A percentile compares a stretch with the other conserved stretches of the same genome.
phyloP scores from a whole-genome alignment of 2,113 vertebrate species.

The Campylomormyrus tamandua region DNA sequence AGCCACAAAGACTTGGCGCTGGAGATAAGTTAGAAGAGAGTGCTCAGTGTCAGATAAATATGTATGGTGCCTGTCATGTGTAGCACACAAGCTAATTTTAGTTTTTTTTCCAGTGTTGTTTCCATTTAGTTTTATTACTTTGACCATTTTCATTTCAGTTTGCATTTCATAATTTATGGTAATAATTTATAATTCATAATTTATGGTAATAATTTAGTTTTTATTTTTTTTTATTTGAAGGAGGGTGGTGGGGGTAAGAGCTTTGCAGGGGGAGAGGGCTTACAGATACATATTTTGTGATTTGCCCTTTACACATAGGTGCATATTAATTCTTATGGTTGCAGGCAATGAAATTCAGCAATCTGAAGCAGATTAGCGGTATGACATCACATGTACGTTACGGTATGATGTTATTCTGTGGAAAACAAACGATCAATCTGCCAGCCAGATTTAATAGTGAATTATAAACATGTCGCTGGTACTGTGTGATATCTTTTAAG shows the following conservation, averaged over 20 bases:
- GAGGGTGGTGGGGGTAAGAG: background rate
- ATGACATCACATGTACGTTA: background rate
- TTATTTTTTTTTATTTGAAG: background rate
- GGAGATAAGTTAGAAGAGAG: conserved; percentile 33
- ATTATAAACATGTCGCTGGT: background rate
- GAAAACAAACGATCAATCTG: background rate
- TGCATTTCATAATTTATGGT: background rate
- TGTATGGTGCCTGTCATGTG: background rate
- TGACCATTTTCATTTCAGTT: background rate
- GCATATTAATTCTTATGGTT: background rate
- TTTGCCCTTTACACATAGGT: background rate
- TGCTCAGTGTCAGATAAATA: background rate
- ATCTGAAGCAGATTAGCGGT: background rate
- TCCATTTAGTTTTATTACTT: background rate
- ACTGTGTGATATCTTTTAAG: background rate
- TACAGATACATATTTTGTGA: background rate
- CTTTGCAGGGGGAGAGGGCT: background rate
- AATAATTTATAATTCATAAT: too few relatives aligned
- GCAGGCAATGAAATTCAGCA: background rate
- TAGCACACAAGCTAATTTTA: background rate
- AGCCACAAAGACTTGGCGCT: conserved; percentile 50
- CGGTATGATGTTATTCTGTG: background rate
- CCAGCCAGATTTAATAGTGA: background rate
- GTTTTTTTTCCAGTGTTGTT: background rate
- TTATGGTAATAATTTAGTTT: background rate